phyloP scores from a whole-genome alignment of 2,888 invertebrate genomes.

The Troides oblongomaculatus region DNA sequence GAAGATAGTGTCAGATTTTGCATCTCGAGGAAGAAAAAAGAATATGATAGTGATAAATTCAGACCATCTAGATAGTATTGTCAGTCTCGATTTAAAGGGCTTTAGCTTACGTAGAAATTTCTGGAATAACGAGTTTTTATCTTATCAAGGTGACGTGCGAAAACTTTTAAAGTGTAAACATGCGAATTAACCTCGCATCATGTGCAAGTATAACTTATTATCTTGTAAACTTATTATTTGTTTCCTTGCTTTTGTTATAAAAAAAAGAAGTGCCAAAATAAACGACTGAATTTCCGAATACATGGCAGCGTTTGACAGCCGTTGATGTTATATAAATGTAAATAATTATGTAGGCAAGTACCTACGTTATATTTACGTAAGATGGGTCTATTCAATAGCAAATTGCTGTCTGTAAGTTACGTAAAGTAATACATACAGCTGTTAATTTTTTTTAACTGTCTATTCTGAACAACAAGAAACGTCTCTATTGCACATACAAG shows the following conservation, averaged over 20 bases:
- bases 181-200: background rate
- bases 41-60: too few relatives aligned
- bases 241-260: background rate
- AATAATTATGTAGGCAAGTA: constrained; percentile 62
- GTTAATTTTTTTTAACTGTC: constrained; percentile 44
- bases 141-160: background rate
- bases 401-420: constrained; percentile 61
- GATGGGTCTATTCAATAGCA: constrained; percentile 71
- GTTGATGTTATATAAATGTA: constrained; percentile 49
- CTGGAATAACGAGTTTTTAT: background rate
- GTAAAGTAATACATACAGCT: constrained; percentile 49
- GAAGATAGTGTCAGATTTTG: too few relatives aligned
- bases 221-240: background rate
- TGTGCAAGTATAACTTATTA: background rate
- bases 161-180: background rate
- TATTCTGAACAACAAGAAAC: background rate
- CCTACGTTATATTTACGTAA: constrained; percentile 67
- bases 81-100: background rate
- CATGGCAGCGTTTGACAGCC: background rate
- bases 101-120: background rate
- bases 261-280: background rate
- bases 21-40: too few relatives aligned
- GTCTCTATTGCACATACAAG: too few relatives aligned
- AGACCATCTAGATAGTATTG: too few relatives aligned
- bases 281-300: background rate